Base-by-base conservation (phyloP, 1,140 invertebrate genomes). In the Steinernema khuongi region DNA sequence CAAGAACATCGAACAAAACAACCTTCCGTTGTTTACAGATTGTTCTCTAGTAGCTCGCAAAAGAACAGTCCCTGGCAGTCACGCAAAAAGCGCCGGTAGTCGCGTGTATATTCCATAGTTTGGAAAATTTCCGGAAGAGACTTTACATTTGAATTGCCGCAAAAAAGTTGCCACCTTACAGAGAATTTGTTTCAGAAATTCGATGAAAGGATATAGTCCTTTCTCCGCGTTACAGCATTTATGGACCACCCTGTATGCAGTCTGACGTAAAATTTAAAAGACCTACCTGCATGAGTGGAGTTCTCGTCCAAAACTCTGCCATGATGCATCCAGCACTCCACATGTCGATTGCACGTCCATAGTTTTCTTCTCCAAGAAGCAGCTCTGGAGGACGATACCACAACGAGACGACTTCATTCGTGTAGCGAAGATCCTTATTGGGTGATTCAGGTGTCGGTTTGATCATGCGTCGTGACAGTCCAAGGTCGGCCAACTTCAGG, bases 281-380 rank as follows among this genome's bases (percentile, higher is more conserved):
- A n/a, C n/a, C 67, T 68, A 78, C 82, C 83, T 91, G 90, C 88
- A 90, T 90, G 32, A 91, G 90, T 4, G 91, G 90, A 50, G 86
- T 88, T 75, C 94, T 88, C 0, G 95, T 98, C 96, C 96, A 99
- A 93, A 99, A 95, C 88, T 99, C 95, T 0, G 95, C 95, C 94
- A 98, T 97, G 44, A 98, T 98, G 83, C 96, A 98, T 0, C 96
- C 96, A 30, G 93, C 95, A 14, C 95, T 94, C 96, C 96, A 98
- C 86, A 97, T 89, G 88, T 99, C 97, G 30, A 99, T 94, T 0
- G 94, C 92, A 11, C 94, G 93, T 0, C 94, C 94, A 86, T 97
- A 97, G 86, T 97, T 94, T 26, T 95, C 87, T 81, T 97, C 94
- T 31, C 96, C 96, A 0, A 96, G 87, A 1, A 94, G 82, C 14